Evolutionary conservation across 92 coral and sea anemone species (phyloP).

Genomic region (Actinernus sp.): DNA sequence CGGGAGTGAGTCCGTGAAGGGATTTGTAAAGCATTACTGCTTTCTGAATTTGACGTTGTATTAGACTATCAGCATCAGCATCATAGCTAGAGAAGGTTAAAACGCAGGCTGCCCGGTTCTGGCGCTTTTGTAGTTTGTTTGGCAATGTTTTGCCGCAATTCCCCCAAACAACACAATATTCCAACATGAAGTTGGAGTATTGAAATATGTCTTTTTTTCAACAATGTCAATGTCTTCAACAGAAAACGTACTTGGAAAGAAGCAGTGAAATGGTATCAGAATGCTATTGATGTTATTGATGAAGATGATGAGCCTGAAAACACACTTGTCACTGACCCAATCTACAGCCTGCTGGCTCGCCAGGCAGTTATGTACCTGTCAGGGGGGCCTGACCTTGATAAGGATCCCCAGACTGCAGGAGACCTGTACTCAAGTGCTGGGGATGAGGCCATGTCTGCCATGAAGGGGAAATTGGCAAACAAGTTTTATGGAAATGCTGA

Average conservation of each 20-base stretch:
- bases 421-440: constrained; percentile 94
- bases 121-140: too few species aligned
- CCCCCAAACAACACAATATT: too few species aligned
- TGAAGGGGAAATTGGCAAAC: constrained; percentile 97
- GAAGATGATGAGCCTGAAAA: constrained; percentile 81
- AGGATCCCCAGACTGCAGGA: constrained; percentile 86
- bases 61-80: too few species aligned
- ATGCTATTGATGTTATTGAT: constrained; percentile 77
- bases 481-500: constrained; percentile 93
- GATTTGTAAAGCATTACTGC: too few species aligned
- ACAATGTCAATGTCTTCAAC: too few species aligned
- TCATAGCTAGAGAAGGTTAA: too few species aligned
- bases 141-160: too few species aligned
- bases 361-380: constrained; percentile 86
- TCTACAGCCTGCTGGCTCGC: constrained; percentile 71
- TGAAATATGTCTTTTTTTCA: too few species aligned
- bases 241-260: constrained; percentile 81
- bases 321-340: constrained; percentile 78
- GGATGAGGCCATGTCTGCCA: constrained; percentile 90
- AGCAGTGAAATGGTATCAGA: constrained; percentile 87
- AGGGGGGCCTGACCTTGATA: constrained; percentile 93
- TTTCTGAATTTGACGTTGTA: too few species aligned
- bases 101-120: too few species aligned
- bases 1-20: too few species aligned
- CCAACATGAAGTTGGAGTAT: too few species aligned